Evolutionary conservation across 2,113 vertebrate genomes (phyloP).

Genomic region (Nannospalax galili): DNA sequence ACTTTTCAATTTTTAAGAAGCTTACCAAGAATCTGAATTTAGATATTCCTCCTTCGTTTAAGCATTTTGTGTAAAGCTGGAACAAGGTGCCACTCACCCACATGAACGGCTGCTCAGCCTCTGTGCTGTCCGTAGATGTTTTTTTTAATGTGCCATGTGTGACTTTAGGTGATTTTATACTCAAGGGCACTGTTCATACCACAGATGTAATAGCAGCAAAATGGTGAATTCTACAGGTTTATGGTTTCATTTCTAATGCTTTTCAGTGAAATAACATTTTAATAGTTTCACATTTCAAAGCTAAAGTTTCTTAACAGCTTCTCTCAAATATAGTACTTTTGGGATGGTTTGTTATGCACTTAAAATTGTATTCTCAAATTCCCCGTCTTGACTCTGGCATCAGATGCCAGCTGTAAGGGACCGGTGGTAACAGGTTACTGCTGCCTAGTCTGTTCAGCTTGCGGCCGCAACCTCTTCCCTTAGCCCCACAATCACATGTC

Average conservation of each 20-base stretch:
- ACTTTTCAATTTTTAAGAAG: neutral
- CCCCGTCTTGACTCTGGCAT: neutral
- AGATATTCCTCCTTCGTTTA: neutral
- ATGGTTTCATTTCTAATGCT: neutral
- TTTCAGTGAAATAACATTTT: neutral
- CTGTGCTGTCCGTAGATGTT: neutral
- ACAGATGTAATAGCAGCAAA: neutral
- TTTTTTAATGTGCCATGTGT: neutral
- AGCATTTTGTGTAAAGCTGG: neutral
- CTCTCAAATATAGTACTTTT: neutral
- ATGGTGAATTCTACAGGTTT: neutral
- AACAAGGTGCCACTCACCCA: neutral
- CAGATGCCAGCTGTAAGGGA: neutral
- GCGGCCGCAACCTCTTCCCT: conserved; percentile 60
- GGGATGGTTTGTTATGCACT: neutral
- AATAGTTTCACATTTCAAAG: neutral
- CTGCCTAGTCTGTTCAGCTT: conserved; percentile 24
- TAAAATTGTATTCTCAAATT: neutral
- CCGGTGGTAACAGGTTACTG: neutral
- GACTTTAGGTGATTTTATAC: neutral
- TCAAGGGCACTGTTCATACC: neutral
- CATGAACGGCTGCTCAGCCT: neutral
- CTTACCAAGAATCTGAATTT: conserved; percentile 22
- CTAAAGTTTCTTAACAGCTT: neutral
- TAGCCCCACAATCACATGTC: neutral